Percentiles rank a stretch among this genome's conserved stretches.
phyloP scores from a whole-genome alignment of 2,113 vertebrate species.

The Notiomystis cincta region DNA sequence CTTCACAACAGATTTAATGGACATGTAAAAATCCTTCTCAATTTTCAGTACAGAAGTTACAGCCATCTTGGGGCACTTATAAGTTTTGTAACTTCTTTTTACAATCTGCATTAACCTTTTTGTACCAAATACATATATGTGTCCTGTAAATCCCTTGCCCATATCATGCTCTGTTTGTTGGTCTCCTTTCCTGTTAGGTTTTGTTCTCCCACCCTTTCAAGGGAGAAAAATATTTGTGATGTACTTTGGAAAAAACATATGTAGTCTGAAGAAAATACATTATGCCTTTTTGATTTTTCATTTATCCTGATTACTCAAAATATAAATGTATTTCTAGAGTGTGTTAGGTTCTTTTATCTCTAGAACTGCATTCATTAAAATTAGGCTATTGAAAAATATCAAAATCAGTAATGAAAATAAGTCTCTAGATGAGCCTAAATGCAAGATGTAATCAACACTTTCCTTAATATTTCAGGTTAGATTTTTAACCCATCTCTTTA shows the following conservation, averaged over 20 bases:
- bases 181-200: not conserved
- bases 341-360: not conserved
- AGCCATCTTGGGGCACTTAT: not conserved
- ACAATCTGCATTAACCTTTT: not conserved
- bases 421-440: not conserved
- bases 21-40: not conserved
- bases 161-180: not conserved
- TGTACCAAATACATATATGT: not conserved
- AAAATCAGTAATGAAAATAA: not conserved
- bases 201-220: not conserved
- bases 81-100: conserved; percentile 10
- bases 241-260: not conserved
- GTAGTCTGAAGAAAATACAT: not conserved
- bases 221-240: not conserved
- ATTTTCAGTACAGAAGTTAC: not conserved
- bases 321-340: not conserved
- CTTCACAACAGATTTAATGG: not conserved
- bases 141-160: not conserved
- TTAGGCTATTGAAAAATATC: not conserved
- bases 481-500: not conserved
- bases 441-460: not conserved
- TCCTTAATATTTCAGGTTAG: not conserved
- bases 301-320: not conserved
- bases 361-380: not conserved
- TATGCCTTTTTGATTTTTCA: not conserved